These are phyloP conservation scores for Orthosia cruda DNA, from an alignment of 2,888 invertebrate species.

Conservation along the genomic window DNA sequence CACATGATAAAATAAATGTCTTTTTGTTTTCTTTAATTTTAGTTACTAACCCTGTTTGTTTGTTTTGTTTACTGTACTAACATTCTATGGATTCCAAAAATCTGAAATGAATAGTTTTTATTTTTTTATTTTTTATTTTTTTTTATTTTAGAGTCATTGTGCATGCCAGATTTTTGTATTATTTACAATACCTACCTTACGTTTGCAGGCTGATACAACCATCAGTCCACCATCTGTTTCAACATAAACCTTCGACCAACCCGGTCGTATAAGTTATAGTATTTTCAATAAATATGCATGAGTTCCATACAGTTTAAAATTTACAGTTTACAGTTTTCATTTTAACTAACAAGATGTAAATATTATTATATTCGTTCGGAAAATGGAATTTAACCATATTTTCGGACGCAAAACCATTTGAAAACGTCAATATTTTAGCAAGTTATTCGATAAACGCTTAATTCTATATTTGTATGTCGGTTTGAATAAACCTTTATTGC, in stretches of 20 bases:
- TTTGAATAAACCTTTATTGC: background rate
- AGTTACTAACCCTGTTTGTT: too few relatives aligned
- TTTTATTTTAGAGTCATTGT: too few relatives aligned
- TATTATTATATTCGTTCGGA: conserved; percentile 29
- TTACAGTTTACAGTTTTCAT: conserved; percentile 1
- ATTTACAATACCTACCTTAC: too few relatives aligned
- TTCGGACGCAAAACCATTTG: conserved; percentile 26
- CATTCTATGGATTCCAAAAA: too few relatives aligned
- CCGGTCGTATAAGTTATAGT: conserved; percentile 1
- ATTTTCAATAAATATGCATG: conserved; percentile 43
- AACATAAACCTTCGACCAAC: conserved; percentile 7
- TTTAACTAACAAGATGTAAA: conserved; percentile 30
- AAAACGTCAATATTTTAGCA: conserved; percentile 31
- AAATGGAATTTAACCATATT: conserved; percentile 49
- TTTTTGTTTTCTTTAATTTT: too few relatives aligned
- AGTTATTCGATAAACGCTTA: conserved; percentile 3
- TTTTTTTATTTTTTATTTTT: too few relatives aligned
- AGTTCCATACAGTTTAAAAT: conserved; percentile 20
- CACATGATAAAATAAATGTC: too few relatives aligned
- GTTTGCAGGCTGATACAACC: too few relatives aligned
- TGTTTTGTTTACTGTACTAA: too few relatives aligned
- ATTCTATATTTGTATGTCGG: background rate
- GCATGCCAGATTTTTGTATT: too few relatives aligned
- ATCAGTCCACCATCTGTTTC: background rate
- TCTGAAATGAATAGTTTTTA: too few relatives aligned